Percentiles rank a stretch among this genome's conserved stretches.
These are phyloP conservation scores for Sarcophaga subvicina DNA, from an alignment of 2,888 invertebrate species.

Conservation along the genomic window DNA sequence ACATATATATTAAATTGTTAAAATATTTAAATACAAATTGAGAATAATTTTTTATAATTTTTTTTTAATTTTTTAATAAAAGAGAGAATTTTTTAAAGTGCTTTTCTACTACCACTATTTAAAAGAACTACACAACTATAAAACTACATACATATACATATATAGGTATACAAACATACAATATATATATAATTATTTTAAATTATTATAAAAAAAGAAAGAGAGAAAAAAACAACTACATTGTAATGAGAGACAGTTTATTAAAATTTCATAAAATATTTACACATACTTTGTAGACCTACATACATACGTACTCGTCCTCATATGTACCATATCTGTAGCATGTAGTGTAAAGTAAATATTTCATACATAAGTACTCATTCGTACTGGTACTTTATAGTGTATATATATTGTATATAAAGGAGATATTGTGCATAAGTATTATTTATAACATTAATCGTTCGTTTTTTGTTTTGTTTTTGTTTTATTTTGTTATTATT, in stretches of 20 bases:
- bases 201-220: not conserved
- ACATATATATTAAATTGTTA: constrained; percentile 3
- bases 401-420: not conserved
- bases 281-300: constrained; percentile 25
- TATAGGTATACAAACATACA: not conserved
- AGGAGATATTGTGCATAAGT: not conserved
- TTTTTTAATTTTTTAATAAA: constrained; percentile 11
- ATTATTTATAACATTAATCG: constrained; percentile 20
- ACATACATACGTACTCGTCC: not conserved
- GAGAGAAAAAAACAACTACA: not conserved
- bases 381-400: not conserved
- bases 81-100: constrained; percentile 16
- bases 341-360: not conserved
- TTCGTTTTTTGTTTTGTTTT: constrained; percentile 38
- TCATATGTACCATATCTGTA: not conserved
- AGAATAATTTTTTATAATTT: not conserved
- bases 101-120: constrained; percentile 21
- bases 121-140: constrained; percentile 50
- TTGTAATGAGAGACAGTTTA: constrained; percentile 52
- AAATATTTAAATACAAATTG: constrained; percentile 31
- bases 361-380: not conserved
- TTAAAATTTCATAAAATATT: constrained; percentile 21
- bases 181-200: not conserved
- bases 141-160: constrained; percentile 20
- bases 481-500: too few relatives aligned